Percentiles rank a stretch among this genome's conserved stretches.
Evolutionary conservation across 2,888 invertebrate species (phyloP).

Genomic region (Hydropsyche betteni): DNA sequence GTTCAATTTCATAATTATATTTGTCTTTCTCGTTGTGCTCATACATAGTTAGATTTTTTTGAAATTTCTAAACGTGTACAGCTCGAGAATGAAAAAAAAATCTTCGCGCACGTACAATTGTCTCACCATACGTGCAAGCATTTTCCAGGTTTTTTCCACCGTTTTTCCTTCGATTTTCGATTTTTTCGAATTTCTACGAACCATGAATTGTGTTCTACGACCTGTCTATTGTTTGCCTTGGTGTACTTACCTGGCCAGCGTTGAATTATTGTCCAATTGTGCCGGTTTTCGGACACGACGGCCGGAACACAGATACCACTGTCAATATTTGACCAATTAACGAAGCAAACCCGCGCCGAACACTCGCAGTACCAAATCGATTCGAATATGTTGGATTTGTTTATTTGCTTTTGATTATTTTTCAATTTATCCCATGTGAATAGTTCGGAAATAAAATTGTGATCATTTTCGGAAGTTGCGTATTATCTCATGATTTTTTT

Average conservation of each 20-base stretch:
- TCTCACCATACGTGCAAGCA: background rate
- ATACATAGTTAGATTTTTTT: background rate
- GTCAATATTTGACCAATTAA: slow-evolving; percentile 40
- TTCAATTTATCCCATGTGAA: too few species aligned
- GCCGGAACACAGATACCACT: background rate
- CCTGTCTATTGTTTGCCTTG: slow-evolving; percentile 33
- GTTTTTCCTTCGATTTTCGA: background rate
- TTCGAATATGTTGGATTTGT: too few species aligned
- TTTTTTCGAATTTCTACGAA: slow-evolving; percentile 14
- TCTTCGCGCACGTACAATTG: background rate
- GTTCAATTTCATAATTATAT: too few species aligned
- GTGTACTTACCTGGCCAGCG: slow-evolving; percentile 9
- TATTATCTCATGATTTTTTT: too few species aligned
- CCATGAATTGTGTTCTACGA: slow-evolving; percentile 32
- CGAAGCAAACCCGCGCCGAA: slow-evolving; percentile 20
- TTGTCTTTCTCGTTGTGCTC: background rate
- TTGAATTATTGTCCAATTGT: slow-evolving; percentile 37
- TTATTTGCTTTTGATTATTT: too few species aligned
- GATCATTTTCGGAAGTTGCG: too few species aligned
- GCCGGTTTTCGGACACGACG: slow-evolving; percentile 14
- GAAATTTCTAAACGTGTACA: background rate
- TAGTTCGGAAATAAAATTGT: too few species aligned
- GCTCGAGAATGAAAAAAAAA: too few species aligned
- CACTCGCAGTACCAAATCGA: too few species aligned
- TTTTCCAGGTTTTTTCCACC: background rate